A percentile compares a stretch with the other conserved stretches of the same genome.
Evolutionary conservation across 2,113 vertebrate genomes (phyloP).

Genomic region (Siphamia tubifer): DNA sequence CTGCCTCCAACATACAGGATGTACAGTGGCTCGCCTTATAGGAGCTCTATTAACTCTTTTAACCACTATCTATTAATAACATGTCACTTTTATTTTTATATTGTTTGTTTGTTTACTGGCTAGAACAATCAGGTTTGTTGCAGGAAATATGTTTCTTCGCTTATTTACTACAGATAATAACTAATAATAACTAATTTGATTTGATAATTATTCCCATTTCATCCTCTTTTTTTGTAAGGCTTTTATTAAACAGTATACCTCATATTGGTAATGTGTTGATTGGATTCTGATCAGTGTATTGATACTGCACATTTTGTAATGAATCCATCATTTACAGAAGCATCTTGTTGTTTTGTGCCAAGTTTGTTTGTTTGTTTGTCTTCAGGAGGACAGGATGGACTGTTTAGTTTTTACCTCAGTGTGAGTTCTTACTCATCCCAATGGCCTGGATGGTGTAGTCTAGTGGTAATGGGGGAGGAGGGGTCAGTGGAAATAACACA

Average conservation of each 20-base stretch:
- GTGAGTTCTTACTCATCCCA: slow-evolving; percentile 18
- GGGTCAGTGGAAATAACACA: neutral
- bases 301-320: slow-evolving; percentile 48
- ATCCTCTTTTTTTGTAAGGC: slow-evolving; percentile 27
- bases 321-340: neutral
- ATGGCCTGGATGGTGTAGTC: slow-evolving; percentile 11
- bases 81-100: neutral
- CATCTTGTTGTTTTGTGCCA: slow-evolving; percentile 29
- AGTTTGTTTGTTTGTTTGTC: slow-evolving; percentile 10
- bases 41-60: slow-evolving; percentile 20
- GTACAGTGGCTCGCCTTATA: slow-evolving; percentile 40
- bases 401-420: slow-evolving; percentile 51
- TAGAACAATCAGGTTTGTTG: slow-evolving; percentile 22
- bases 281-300: slow-evolving; percentile 53
- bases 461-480: neutral
- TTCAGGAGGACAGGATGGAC: neutral
- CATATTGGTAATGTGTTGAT: slow-evolving; percentile 58
- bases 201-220: slow-evolving; percentile 28
- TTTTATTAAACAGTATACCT: slow-evolving; percentile 62
- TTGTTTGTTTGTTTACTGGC: slow-evolving; percentile 13
- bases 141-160: neutral
- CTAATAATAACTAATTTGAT: neutral
- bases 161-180: slow-evolving; percentile 46
- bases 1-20: slow-evolving; percentile 39
- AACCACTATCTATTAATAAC: slow-evolving; percentile 5